These are phyloP conservation scores for Scaptomyza pallida DNA, from an alignment of 1,140 invertebrate species.

Conservation along the genomic window DNA sequence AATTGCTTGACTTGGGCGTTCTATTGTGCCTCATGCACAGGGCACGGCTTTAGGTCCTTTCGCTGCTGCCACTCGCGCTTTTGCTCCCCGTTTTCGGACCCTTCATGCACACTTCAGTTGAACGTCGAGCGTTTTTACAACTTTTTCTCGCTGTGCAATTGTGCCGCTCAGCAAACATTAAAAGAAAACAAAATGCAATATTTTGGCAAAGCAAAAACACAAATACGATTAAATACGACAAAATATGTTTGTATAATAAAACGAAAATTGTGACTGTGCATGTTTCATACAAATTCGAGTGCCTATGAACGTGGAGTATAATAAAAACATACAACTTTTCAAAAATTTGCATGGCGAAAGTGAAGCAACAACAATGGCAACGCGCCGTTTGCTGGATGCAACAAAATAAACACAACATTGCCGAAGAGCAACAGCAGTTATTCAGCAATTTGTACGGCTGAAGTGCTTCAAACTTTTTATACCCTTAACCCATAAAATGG, in stretches of 20 bases:
- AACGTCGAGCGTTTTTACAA: conserved; percentile 31
- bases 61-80: not conserved
- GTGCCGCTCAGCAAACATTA: conserved; percentile 37
- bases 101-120: conserved; percentile 48
- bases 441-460: conserved; percentile 72
- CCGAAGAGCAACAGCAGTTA: conserved; percentile 68
- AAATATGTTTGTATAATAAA: conserved; percentile 44
- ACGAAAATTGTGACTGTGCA: conserved; percentile 15
- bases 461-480: conserved; percentile 46
- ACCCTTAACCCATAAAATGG: too few relatives aligned
- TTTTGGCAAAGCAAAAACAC: not conserved
- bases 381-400: conserved; percentile 21
- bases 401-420: conserved; percentile 20
- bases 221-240: conserved; percentile 2
- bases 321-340: conserved; percentile 21
- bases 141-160: conserved; percentile 44
- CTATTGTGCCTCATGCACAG: conserved; percentile 17
- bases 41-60: conserved; percentile 12
- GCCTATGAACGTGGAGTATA: conserved; percentile 1
- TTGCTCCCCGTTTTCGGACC: conserved; percentile 4
- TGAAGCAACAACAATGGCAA: conserved; percentile 31
- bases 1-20: conserved; percentile 63
- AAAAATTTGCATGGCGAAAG: conserved; percentile 57
- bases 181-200: conserved; percentile 43
- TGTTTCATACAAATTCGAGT: conserved; percentile 7